Evolutionary conservation across 2,888 invertebrate genomes (phyloP), one percentile per base, ranked within the genome.

Genomic region (Agriopis marginaria): DNA sequence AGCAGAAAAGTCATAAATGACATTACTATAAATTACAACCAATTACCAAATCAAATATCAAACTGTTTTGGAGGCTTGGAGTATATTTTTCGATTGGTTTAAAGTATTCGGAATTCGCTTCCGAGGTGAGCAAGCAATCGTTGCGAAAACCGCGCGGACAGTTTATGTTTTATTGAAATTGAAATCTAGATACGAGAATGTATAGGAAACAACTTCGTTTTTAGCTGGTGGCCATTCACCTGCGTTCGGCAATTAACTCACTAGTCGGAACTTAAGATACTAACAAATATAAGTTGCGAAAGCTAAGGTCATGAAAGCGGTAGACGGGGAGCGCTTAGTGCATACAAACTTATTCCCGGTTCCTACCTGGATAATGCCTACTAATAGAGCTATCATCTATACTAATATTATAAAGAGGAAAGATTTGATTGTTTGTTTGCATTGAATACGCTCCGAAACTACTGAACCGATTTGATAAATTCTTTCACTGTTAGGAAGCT

Each of bases 51-150:
- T 3, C 32, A 32, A 32, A 45, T 45, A 23, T 58, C 60, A 42
- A 23, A 42, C n/a, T 50, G 62, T 62, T 42, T 50, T 51, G 50
- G 32, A 32, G 32, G 32, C 4, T 39, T 42, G n/a, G n/a, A 14
- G 11, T 44, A 32, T 58, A 39, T 40, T 11, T 7, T 56, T 60
- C 56, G 53, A 63, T 72, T 66, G 65, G 70, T 56, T 58, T 50
- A 58, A 49, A 70, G 69, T 60, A 53, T 72, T 69, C 69, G 67
- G 68, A 69, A 71, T 70, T 75, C 62, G 60, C 72, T 75, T 76
- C 75, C 76, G 74, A 76, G 76, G 73, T 66, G 70, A 75, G 44
- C 76, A 42, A 14, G 73, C 60, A 56, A 67, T 45, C 12, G 39
- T 68, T 69, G 63, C 63, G 53, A 68, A 66, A 63, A 63, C 44